phyloP scores from a whole-genome alignment of 2,888 invertebrate species.

The Agrotis ipsilon region DNA sequence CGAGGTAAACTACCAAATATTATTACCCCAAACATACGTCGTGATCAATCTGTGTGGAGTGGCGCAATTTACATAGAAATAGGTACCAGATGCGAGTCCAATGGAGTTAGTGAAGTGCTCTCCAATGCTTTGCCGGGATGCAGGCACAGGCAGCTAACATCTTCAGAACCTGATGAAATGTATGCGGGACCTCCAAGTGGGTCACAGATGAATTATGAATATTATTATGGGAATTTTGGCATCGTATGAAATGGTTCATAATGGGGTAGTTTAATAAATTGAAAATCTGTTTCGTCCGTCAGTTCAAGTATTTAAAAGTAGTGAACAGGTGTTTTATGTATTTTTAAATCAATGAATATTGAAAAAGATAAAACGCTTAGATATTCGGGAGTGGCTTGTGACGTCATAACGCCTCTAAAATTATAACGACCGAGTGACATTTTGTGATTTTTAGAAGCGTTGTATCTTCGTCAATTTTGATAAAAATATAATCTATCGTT shows the following conservation, averaged over 20 bases:
- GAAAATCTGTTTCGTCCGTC: no score
- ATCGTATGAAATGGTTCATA: background rate
- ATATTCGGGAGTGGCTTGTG: no score
- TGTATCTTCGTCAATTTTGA: no score
- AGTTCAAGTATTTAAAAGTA: no score
- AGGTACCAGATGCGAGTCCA: conserved; percentile 54
- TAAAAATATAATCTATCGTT: no score
- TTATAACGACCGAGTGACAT: no score
- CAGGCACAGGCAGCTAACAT: conserved; percentile 8
- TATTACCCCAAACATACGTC: conserved; percentile 27
- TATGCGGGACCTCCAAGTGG: conserved; percentile 5
- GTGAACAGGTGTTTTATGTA: no score
- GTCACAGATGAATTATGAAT: conserved; percentile 19
- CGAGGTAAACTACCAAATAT: conserved; percentile 9
- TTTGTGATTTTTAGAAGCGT: no score
- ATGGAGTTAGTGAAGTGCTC: conserved; percentile 58
- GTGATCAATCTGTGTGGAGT: conserved; percentile 53
- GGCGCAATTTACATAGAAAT: conserved; percentile 64
- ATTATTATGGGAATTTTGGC: background rate
- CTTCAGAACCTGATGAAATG: conserved; percentile 25
- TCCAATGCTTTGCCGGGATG: conserved; percentile 14
- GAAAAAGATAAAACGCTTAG: no score
- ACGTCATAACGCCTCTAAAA: no score
- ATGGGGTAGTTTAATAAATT: no score
- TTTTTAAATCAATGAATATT: no score